Base-by-base conservation (phyloP, 1,140 invertebrate genomes). In the Nymphalis io region DNA sequence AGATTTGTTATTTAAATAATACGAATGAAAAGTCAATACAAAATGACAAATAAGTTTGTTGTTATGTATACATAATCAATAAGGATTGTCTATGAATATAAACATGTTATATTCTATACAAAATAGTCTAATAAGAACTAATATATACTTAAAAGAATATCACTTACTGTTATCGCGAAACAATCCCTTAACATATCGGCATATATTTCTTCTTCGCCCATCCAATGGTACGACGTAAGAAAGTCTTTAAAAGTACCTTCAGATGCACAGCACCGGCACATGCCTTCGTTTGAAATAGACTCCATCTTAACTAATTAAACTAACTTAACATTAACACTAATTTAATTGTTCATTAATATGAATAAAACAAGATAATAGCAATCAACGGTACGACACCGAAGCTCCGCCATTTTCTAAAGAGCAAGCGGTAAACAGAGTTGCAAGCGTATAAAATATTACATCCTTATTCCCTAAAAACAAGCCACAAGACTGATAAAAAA, bases 231-330 rank as follows among this genome's bases (percentile, higher is more conserved):
- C 1, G 80, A 68, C 13, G 70, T 68, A 62, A 79, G 81, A 46
- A 91, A 69, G 75, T 88, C 83, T 77, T 91, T 91, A 69, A 84
- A 90, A 39, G 72, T 79, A 57, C 88, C 88, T 63, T 85, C 83
- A 0, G 86, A 82, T 1, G 85, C 84, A 85, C 89, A 89, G 80
- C 87, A 89, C 65, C 86, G 87, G 70, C 89, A 91, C 77, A 89
- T 87, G 63, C 80, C 77, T 61, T 79, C 74, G 42, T 72, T 80
- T 16, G 77, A 68, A 40, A 73, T 53, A 58, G 74, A 63, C 70
- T 85, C 86, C 85, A 88, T 89, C 70, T 51, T 87, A 42, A 77
- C 59, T 72, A 74, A 74, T 62, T 68, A 62, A 73, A 79, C 72
- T 82, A 78, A 71, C 40, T 73, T 73, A 76, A 57, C 72, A 81